Evolutionary conservation across 2,113 vertebrate genomes (phyloP).

Genomic region (Cinclus cinclus): DNA sequence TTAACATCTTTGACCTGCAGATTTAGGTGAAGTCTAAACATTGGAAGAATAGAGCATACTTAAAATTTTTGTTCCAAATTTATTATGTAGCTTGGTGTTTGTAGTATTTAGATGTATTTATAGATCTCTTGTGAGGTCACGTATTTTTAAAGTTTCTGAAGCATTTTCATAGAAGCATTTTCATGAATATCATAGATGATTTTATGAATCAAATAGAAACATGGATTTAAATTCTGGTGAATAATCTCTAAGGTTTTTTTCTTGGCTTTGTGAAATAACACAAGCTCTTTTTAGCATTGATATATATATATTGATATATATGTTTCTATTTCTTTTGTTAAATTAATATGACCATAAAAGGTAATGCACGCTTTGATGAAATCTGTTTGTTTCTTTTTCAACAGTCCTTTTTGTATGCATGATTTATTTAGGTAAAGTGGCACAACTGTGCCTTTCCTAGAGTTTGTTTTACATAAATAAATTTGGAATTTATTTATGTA

Average conservation of each 20-base stretch:
- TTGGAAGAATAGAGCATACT: not conserved
- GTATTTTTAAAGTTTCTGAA: not conserved
- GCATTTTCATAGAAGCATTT: not conserved
- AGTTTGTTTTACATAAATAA: not conserved
- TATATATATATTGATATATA: rapidly evolving
- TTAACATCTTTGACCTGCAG: not conserved
- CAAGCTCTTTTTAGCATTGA: not conserved
- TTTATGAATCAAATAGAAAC: not conserved
- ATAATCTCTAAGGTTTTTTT: not conserved
- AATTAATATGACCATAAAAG: not conserved
- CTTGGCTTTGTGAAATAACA: not conserved
- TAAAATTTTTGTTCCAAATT: not conserved
- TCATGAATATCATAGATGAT: not conserved
- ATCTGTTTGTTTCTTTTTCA: not conserved
- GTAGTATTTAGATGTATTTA: not conserved
- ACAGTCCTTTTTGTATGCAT: not conserved
- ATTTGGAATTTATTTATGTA: not conserved
- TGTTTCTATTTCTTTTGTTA: not conserved
- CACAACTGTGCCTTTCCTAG: not conserved
- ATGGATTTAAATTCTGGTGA: not conserved
- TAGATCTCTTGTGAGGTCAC: not conserved
- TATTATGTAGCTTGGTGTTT: not conserved
- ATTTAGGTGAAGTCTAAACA: not conserved
- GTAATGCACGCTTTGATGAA: not conserved
- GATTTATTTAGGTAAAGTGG: not conserved